These are phyloP conservation scores for Myripristis murdjan DNA, from an alignment of 2,797 vertebrate genomes.

Conservation along the genomic window DNA sequence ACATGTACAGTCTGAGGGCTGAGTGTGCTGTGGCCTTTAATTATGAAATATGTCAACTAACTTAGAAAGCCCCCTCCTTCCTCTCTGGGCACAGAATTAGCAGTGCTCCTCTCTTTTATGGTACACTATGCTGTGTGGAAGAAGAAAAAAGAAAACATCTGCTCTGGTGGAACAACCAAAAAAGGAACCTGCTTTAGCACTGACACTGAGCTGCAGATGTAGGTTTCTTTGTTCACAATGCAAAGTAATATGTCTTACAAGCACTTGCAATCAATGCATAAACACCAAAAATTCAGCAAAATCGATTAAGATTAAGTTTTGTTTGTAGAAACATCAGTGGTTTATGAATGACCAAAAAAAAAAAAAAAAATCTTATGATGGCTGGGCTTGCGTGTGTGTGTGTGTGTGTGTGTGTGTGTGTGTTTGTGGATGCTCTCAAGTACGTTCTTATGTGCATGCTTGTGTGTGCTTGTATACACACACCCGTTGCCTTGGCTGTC, in stretches of 20 bases:
- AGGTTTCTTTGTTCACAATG: slow-evolving; percentile 31
- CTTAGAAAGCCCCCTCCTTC: slow-evolving; percentile 47
- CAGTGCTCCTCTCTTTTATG: slow-evolving; percentile 63
- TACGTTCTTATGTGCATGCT: no score
- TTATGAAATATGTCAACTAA: slow-evolving; percentile 71
- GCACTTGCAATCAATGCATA: slow-evolving; percentile 18
- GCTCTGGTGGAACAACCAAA: slow-evolving; percentile 37
- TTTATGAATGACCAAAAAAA: slow-evolving; percentile 24
- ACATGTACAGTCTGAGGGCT: slow-evolving; percentile 67
- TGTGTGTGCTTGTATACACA: not conserved
- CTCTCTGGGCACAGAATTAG: slow-evolving; percentile 59
- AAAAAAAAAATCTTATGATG: not conserved
- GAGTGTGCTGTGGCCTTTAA: slow-evolving; percentile 68
- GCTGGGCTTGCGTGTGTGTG: slow-evolving; percentile 4
- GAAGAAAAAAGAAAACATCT: slow-evolving; percentile 43
- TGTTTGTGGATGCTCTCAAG: no score
- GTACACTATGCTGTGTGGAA: slow-evolving; percentile 19
- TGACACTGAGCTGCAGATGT: slow-evolving; percentile 38
- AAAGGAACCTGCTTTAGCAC: slow-evolving; percentile 35
- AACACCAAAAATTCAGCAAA: slow-evolving; percentile 31
- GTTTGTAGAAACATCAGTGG: slow-evolving; percentile 40
- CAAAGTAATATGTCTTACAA: slow-evolving; percentile 27
- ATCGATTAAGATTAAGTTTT: slow-evolving; percentile 32
- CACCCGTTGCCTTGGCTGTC: slow-evolving; percentile 15
- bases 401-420: not conserved